Evolutionary conservation across 2,888 invertebrate species (phyloP).

Genomic region (Dione juno): DNA sequence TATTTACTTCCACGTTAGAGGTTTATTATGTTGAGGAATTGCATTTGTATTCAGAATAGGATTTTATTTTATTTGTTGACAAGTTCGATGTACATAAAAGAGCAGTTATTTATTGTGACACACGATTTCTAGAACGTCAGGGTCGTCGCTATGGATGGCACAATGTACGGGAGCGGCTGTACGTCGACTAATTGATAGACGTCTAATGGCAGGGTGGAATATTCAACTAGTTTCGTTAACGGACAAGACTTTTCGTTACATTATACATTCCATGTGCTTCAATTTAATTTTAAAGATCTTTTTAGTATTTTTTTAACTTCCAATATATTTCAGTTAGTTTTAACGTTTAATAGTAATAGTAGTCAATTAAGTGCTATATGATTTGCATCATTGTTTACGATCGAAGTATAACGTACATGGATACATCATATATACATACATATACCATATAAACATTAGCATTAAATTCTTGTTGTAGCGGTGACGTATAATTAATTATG

Average conservation of each 20-base stretch:
- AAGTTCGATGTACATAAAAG: constrained; percentile 1
- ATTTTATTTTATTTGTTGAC: not conserved
- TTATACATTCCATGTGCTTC: constrained; percentile 29
- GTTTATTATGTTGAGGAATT: not conserved
- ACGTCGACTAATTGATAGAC: constrained; percentile 31
- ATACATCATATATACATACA: not conserved
- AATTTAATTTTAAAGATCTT: not conserved
- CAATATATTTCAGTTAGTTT: too few species aligned
- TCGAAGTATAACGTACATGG: not conserved
- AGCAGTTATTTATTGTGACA: constrained; percentile 15
- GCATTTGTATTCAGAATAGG: constrained; percentile 17
- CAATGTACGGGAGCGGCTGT: constrained; percentile 23
- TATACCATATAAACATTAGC: constrained; percentile 8
- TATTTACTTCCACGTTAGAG: constrained; percentile 12
- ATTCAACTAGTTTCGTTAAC: constrained; percentile 25
- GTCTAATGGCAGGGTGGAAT: constrained; percentile 32
- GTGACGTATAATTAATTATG: constrained; percentile 27
- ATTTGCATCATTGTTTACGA: not conserved
- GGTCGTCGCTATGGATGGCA: constrained; percentile 23
- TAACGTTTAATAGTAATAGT: too few species aligned
- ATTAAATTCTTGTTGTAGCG: constrained; percentile 26
- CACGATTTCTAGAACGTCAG: constrained; percentile 10
- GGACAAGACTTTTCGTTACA: constrained; percentile 29
- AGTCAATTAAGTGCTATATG: not conserved
- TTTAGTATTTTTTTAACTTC: not conserved